phyloP scores from a whole-genome alignment of 2,113 vertebrate species.

The Gorsachius goisagi region DNA sequence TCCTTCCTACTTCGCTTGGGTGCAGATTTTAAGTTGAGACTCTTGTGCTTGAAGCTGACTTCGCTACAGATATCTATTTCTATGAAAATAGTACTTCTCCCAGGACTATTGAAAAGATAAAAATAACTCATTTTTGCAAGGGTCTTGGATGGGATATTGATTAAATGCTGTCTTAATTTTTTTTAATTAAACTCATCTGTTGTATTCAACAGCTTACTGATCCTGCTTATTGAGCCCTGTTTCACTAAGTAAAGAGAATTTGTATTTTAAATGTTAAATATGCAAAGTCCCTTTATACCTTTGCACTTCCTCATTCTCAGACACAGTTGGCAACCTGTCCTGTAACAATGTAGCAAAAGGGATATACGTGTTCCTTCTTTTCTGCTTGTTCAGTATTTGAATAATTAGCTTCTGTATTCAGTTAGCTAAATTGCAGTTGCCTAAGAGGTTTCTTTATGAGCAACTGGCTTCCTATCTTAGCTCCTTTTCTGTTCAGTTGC shows the following conservation, averaged over 20 bases:
- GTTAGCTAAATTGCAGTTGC: background rate
- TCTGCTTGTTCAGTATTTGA: background rate
- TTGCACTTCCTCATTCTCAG: background rate
- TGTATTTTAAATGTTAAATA: background rate
- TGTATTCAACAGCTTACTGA: background rate
- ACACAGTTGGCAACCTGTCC: background rate
- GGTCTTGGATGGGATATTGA: background rate
- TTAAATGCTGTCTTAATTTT: background rate
- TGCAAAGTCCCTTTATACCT: background rate
- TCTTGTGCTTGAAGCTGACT: background rate
- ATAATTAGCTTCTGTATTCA: background rate
- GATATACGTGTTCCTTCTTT: background rate
- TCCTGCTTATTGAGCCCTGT: background rate
- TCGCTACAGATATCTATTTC: background rate
- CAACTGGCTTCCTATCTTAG: background rate
- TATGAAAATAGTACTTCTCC: background rate
- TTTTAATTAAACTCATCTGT: background rate
- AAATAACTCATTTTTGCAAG: background rate
- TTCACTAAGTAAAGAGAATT: background rate
- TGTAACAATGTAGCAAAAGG: background rate
- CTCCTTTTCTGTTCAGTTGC: background rate
- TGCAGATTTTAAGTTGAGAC: background rate
- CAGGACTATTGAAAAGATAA: background rate
- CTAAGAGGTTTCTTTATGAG: background rate
- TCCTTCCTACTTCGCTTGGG: background rate